Base-by-base conservation (phyloP, 2,888 invertebrate species). In the Papilio demoleus region DNA sequence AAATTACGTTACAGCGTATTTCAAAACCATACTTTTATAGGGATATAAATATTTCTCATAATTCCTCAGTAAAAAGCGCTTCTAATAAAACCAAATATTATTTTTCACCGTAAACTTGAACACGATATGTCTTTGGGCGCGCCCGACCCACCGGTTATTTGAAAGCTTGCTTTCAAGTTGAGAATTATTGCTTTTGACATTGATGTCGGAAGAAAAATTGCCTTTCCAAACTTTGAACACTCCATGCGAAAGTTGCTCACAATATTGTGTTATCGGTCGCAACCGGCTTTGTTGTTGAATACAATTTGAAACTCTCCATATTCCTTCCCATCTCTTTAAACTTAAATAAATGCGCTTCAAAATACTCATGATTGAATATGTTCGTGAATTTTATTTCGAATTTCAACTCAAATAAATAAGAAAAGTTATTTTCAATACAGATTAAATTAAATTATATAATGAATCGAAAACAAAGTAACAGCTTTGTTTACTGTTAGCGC, bases 131-230 rank as follows among this genome's bases (percentile, higher is more conserved):
- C 59, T 59, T 59, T 22, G 38, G 19, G 19, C 38, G 34, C 34
- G 38, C 45, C 47, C 58, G n/a, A 64, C 61, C 62, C 65, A 73
- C 38, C 76, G 74, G 74, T 76, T 75, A 73, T 72, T 73, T 71
- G 72, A 66, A 70, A 71, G 68, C 74, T 72, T 71, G 70, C 73
- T 74, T 68, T 72, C 79, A 84, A 85, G 78, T 84, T 81, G 79
- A 86, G 85, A 88, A 82, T 83, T 85, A 87, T 89, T 85, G 83
- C 83, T 79, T 77, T 82, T 81, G 85, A 87, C 85, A 84, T 84
- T 88, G 87, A 88, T 81, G 84, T 76, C 72, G 70, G 77, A 81
- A 85, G 87, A 88, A 88, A 89, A 88, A 88, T 88, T 85, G 82
- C 84, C 80, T 76, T 76, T 70, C 72, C 74, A 75, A 79, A 86